Base-by-base conservation (phyloP, 23 tunicate species). In the Ciona savignyi region DNA sequence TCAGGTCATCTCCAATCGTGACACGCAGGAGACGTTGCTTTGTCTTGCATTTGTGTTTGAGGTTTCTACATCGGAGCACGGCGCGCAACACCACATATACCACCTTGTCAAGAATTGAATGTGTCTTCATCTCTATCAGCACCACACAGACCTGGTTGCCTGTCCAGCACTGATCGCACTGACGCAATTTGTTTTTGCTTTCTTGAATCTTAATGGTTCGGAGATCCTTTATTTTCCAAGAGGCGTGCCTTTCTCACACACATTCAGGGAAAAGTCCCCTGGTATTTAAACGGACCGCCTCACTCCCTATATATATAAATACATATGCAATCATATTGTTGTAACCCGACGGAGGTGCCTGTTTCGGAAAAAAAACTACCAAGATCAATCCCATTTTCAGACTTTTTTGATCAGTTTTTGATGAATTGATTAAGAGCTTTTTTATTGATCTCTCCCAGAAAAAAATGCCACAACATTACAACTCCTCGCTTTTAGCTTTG, bases 31-130 rank as follows among this genome's bases (percentile, higher is more conserved):
- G 67, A 84, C 83, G 11, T 77, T 91, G n/a, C 77, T 91, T 11
- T 91, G 97, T 70, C 76, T 91, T 34, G 97, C 97, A 22, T 91
- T 74, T 64, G 87, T 91, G 30, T 91, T 91, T 35, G 96, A 89
- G 60, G 96, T 89, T 24, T 91, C 97, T 0, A 91, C 91, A 22
- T 91, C 97, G 22, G 91, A 91, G 60, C 91, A 84, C 74, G 97
- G 97, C 20, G 91, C 97, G 28, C 97, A 91, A 49, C 97, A 91
- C 35, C 91, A 84, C 83, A 85, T 85, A 75, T 91, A 91, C 67
- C 85, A 86, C 29, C 86, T 91, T 3, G 97, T 91, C 27, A 79
- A 91, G 30, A 85, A 90, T 82, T 74, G 86, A 74, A 68, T 32
- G 63, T 68, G 51, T 28, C 73, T 31, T 33, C 3, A 27, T 32